Percentiles rank a stretch among this genome's conserved stretches.
These are phyloP conservation scores for Calidris pugnax DNA, from an alignment of 2,113 vertebrate genomes.

Conservation along the genomic window DNA sequence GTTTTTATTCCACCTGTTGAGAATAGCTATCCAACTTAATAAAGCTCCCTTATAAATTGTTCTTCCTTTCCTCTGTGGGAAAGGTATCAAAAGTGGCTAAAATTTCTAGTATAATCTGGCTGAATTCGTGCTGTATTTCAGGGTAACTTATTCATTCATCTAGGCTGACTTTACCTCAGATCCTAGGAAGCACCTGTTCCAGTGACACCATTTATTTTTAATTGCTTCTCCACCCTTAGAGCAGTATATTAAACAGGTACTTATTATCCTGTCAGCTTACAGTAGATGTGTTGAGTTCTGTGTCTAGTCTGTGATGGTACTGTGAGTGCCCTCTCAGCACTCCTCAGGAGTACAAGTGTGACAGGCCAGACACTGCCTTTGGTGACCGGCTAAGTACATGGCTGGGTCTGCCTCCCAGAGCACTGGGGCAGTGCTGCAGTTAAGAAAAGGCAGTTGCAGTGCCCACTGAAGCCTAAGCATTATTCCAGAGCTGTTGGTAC, in stretches of 20 bases:
- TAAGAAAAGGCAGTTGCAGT: background rate
- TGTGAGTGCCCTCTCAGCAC: background rate
- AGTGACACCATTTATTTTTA: slow-evolving; percentile 17
- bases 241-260: background rate
- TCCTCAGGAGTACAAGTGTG: background rate
- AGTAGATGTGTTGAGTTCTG: background rate
- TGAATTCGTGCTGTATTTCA: background rate
- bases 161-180: background rate
- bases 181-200: background rate
- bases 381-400: background rate
- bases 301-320: background rate
- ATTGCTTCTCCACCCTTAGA: background rate
- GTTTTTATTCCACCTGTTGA: background rate
- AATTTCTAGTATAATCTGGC: background rate
- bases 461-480: background rate
- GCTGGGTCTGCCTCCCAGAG: background rate
- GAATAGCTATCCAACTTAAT: background rate
- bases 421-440: rapidly evolving
- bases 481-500: background rate
- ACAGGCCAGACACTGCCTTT: rapidly evolving
- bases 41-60: background rate
- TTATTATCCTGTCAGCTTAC: background rate
- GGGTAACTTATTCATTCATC: background rate
- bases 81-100: background rate
- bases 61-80: background rate